phyloP scores from a whole-genome alignment of 2,113 vertebrate species.

The Psittacara wagleri region DNA sequence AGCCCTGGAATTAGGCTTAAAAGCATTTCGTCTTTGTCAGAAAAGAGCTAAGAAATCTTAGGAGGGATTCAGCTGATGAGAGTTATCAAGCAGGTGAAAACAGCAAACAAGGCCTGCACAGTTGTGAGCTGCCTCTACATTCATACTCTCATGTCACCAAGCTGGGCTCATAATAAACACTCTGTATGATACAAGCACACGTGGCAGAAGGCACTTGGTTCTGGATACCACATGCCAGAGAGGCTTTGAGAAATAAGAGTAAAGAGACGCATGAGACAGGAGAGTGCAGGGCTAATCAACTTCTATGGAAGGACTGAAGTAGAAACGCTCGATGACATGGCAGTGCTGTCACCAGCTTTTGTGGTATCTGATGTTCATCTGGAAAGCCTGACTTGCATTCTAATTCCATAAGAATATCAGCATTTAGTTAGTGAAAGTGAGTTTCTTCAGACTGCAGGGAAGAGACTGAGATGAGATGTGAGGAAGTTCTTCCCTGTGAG shows the following conservation, averaged over 20 bases:
- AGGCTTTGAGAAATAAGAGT: not conserved
- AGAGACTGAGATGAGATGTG: not conserved
- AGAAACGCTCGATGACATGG: not conserved
- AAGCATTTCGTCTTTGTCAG: not conserved
- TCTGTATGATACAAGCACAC: accelerated
- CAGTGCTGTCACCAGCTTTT: not conserved
- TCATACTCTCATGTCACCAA: not conserved
- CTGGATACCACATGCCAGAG: not conserved
- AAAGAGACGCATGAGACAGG: not conserved
- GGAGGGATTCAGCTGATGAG: not conserved
- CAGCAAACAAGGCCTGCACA: not conserved
- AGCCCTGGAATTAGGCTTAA: not conserved
- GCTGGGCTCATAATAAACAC: not conserved
- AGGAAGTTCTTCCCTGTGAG: not conserved
- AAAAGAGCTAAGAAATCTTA: not conserved
- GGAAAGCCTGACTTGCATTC: not conserved
- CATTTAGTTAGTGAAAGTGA: not conserved
- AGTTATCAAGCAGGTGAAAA: not conserved
- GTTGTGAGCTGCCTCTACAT: not conserved
- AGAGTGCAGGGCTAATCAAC: accelerated
- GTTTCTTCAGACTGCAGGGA: not conserved
- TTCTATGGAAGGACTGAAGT: not conserved
- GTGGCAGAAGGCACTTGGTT: not conserved
- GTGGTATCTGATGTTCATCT: not conserved
- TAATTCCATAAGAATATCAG: not conserved